Evolutionary conservation across 2,888 invertebrate species (phyloP).

Genomic region (Ormyrus rosae): DNA sequence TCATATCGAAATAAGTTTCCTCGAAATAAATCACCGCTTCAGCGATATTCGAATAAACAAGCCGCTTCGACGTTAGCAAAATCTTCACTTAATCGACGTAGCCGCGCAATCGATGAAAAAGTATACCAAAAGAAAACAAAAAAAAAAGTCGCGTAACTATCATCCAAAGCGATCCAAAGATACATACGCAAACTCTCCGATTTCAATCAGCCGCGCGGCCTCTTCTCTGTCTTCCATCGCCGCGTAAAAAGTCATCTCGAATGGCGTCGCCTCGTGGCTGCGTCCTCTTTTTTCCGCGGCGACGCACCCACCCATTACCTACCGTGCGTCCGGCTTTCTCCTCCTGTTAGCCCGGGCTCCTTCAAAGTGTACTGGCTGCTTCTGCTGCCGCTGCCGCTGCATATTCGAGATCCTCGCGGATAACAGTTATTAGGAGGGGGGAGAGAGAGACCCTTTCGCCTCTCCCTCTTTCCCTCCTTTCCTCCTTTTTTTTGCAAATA

Average conservation of each 20-base stretch:
- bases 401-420: conserved; percentile 69
- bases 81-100: no score
- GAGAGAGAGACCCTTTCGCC: background rate
- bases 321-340: background rate
- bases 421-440: conserved; percentile 74
- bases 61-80: no score
- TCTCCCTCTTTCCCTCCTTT: background rate
- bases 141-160: no score
- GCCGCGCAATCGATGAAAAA: no score
- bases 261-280: conserved; percentile 4
- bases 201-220: background rate
- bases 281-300: conserved; percentile 6
- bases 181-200: no score
- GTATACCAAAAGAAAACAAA: no score
- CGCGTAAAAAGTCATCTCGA: conserved; percentile 39
- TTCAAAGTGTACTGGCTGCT: conserved; percentile 28
- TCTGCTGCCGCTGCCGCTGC: conserved; percentile 35
- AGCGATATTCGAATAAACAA: no score
- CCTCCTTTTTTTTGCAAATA: conserved; percentile 68
- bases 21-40: no score
- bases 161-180: no score
- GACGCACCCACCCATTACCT: background rate
- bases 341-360: conserved; percentile 4
- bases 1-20: no score
- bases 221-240: background rate